Evolutionary conservation across 2,113 vertebrate species (phyloP).

Genomic region (Carollia perspicillata): DNA sequence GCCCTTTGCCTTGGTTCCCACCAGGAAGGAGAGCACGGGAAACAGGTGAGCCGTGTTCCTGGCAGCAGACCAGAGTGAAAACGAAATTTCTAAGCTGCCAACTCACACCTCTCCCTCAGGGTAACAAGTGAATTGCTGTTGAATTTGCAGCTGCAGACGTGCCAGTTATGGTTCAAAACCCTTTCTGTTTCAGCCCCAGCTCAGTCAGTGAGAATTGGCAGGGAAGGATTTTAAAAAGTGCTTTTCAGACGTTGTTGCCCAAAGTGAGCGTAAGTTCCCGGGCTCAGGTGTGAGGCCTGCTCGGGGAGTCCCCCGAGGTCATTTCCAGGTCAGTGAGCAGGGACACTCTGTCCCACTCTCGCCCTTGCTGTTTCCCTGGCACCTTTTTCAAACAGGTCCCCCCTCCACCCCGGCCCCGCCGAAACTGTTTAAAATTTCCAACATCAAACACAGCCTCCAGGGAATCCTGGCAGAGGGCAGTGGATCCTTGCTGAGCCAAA

Average conservation of each 20-base stretch:
- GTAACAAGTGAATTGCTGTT: conserved; percentile 59
- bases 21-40: conserved; percentile 21
- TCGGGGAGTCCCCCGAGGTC: neutral
- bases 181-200: conserved; percentile 16
- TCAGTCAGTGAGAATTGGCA: conserved; percentile 23
- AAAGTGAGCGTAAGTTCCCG: neutral
- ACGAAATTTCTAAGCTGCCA: conserved; percentile 66
- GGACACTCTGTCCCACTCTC: neutral
- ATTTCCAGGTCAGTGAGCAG: neutral
- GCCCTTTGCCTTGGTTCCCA: conserved; percentile 21
- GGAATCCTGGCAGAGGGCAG: neutral
- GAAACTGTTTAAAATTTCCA: conserved; percentile 28
- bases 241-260: neutral
- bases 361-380: neutral
- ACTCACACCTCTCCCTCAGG: conserved; percentile 55
- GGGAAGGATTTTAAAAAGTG: neutral
- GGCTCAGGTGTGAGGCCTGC: neutral
- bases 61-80: conserved; percentile 50
- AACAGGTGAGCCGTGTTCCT: conserved; percentile 29
- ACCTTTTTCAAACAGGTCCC: neutral
- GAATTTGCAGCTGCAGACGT: conserved; percentile 21
- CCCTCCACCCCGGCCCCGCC: too few species aligned
- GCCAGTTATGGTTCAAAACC: conserved; percentile 44
- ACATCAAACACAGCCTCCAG: neutral
- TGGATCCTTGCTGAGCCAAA: neutral